Percentiles rank a stretch among this genome's conserved stretches.
Evolutionary conservation across 2,888 invertebrate species (phyloP).

Genomic region (Congeria kusceri): DNA sequence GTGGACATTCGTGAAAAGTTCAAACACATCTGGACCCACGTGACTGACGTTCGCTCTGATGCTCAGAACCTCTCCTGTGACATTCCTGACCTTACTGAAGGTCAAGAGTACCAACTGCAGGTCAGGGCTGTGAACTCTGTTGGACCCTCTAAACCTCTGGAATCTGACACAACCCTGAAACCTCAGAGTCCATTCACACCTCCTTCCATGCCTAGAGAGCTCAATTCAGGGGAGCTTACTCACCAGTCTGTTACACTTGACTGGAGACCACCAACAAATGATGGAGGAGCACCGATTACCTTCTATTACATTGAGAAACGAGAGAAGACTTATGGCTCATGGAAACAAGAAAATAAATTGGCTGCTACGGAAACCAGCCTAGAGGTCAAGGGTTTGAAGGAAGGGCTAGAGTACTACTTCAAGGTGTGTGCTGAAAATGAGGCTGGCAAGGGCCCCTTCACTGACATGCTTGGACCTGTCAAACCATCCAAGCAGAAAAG

Average conservation of each 20-base stretch:
- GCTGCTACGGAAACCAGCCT: conserved; percentile 72
- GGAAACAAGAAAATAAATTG: conserved; percentile 76
- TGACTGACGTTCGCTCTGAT: conserved; percentile 63
- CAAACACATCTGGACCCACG: conserved; percentile 75
- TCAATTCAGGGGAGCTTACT: conserved; percentile 76
- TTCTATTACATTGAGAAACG: conserved; percentile 80
- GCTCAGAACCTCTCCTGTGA: conserved; percentile 66
- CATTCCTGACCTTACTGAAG: conserved; percentile 89
- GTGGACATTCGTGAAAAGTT: conserved; percentile 91
- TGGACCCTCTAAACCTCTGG: conserved; percentile 91
- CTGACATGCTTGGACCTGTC: conserved; percentile 76
- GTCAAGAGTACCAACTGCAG: conserved; percentile 93
- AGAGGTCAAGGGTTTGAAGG: conserved; percentile 75
- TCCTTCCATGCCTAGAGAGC: conserved; percentile 75
- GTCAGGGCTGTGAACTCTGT: conserved; percentile 94
- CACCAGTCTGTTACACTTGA: conserved; percentile 69
- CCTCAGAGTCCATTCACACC: conserved; percentile 81
- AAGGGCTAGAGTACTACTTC: conserved; percentile 83
- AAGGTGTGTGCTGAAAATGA: conserved; percentile 83
- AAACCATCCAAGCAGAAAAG: conserved; percentile 71
- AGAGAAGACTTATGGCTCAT: conserved; percentile 78
- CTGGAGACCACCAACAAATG: conserved; percentile 85
- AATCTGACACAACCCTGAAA: conserved; percentile 72
- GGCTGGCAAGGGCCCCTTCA: conserved; percentile 80
- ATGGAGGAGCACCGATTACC: conserved; percentile 82